Evolutionary conservation across 2,113 vertebrate species (phyloP).

Genomic region (Diphyllodes magnificus): DNA sequence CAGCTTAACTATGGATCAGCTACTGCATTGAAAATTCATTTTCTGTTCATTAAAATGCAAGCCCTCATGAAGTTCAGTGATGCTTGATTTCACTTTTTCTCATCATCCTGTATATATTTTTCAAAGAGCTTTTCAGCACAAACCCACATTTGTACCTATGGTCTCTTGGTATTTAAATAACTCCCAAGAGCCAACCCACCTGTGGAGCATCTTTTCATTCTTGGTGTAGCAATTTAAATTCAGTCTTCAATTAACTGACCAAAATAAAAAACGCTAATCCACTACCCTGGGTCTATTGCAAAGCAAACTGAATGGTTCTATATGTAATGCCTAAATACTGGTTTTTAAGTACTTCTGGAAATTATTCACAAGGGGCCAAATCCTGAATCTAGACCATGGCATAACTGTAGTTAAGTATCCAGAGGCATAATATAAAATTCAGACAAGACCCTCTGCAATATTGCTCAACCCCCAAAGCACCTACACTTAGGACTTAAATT

Average conservation of each 20-base stretch:
- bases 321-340: neutral
- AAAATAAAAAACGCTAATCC: neutral
- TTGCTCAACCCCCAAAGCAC: neutral
- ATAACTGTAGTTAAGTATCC: neutral
- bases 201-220: neutral
- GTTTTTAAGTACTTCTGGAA: neutral
- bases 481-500: neutral
- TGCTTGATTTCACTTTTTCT: neutral
- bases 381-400: neutral
- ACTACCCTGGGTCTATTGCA: neutral
- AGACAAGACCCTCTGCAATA: neutral
- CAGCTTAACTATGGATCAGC: neutral
- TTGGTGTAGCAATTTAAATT: neutral
- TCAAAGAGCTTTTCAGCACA: neutral
- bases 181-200: neutral
- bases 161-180: neutral
- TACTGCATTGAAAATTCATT: neutral
- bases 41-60: conserved; percentile 18
- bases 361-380: neutral
- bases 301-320: neutral
- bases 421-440: neutral
- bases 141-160: neutral
- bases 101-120: neutral
- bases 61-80: neutral
- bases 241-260: neutral